These are phyloP conservation scores for Scrobipalpa costella DNA, from an alignment of 2,888 invertebrate species.

Conservation along the genomic window DNA sequence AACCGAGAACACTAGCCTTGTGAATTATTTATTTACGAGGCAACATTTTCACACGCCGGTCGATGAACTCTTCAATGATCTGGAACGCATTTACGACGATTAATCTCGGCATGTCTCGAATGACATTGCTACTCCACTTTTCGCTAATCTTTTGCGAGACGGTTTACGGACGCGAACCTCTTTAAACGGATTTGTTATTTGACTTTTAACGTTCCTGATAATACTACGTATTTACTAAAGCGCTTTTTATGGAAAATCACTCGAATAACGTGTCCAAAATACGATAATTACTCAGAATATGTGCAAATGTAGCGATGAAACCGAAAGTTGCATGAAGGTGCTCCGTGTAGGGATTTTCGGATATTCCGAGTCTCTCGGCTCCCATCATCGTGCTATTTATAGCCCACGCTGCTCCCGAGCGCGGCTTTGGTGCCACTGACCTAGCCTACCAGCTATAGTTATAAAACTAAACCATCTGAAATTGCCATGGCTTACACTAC, in stretches of 20 bases:
- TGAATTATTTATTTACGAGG: conserved; percentile 81
- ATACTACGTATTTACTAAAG: neutral
- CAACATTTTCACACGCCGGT: conserved; percentile 81
- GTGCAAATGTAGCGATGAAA: neutral
- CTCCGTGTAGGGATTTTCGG: conserved; percentile 44
- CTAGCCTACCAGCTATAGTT: conserved; percentile 47
- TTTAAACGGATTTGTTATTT: neutral
- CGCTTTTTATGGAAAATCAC: neutral
- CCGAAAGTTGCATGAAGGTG: neutral
- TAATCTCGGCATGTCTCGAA: conserved; percentile 65
- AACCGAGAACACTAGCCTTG: conserved; percentile 79
- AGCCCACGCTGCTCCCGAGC: conserved; percentile 42
- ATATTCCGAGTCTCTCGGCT: conserved; percentile 46
- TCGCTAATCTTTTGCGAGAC: conserved; percentile 32
- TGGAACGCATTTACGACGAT: conserved; percentile 76
- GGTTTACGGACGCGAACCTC: neutral
- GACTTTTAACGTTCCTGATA: neutral
- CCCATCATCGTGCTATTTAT: conserved; percentile 53
- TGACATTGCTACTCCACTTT: conserved; percentile 46
- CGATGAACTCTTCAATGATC: conserved; percentile 76
- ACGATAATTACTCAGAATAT: neutral
- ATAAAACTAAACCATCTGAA: neutral
- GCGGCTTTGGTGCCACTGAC: conserved; percentile 61
- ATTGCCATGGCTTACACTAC: neutral
- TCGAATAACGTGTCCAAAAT: neutral